Percentiles rank a stretch among this genome's conserved stretches.
Conservation (phyloP, 2,888 invertebrate genomes). For the Caenorhabditis imperialis region DNA sequence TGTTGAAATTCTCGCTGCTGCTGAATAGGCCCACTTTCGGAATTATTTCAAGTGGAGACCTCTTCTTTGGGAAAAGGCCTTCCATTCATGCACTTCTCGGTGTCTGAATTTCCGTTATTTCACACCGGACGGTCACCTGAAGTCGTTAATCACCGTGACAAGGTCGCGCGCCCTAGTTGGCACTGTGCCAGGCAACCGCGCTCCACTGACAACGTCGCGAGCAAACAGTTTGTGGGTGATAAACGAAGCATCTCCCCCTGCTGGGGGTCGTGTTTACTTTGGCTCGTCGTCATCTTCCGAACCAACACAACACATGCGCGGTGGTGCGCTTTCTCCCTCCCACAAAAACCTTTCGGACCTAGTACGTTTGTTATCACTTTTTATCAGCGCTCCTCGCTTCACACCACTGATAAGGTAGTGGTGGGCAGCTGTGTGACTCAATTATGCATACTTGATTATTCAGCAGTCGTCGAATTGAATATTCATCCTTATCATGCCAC, state of each 20-base stretch:
- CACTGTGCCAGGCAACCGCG: conserved; percentile 20
- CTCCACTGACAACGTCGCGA: background rate
- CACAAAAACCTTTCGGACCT: background rate
- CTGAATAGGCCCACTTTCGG: conserved; percentile 50
- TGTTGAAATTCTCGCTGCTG: conserved; percentile 35
- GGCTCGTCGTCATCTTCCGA: conserved; percentile 52
- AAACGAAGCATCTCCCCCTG: conserved; percentile 25
- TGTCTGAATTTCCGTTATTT: too few relatives aligned
- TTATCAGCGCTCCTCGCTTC: too few relatives aligned
- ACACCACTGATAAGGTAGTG: too few relatives aligned
- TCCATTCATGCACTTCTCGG: conserved; percentile 40
- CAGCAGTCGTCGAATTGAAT: too few relatives aligned
- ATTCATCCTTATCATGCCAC: too few relatives aligned
- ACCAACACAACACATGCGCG: conserved; percentile 37
- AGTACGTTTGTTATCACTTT: too few relatives aligned
- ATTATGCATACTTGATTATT: too few relatives aligned
- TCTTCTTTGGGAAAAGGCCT: too few relatives aligned
- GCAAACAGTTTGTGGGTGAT: conserved; percentile 31
- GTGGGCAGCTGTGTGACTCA: too few relatives aligned
- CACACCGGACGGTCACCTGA: too few relatives aligned
- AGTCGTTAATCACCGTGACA: too few relatives aligned
- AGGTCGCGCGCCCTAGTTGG: too few relatives aligned
- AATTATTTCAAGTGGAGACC: conserved; percentile 47
- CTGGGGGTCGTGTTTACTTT: conserved; percentile 40
- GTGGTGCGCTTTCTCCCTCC: conserved; percentile 13